Percentiles rank a stretch among this genome's conserved stretches.
Conservation (phyloP, 2,888 invertebrate species). For the Drosophila peninsularis region DNA sequence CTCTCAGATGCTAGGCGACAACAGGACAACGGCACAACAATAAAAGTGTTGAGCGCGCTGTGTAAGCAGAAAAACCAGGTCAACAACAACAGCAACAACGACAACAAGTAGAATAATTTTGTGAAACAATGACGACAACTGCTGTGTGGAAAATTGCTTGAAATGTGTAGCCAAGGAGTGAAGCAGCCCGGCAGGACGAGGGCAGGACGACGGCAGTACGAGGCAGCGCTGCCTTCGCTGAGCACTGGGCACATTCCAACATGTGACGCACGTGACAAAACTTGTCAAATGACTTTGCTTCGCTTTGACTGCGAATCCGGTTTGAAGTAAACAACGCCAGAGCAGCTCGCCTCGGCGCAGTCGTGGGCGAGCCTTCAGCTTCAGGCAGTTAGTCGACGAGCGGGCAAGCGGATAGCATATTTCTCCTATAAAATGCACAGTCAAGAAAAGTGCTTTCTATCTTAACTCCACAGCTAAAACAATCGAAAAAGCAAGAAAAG, state of each 20-base stretch:
- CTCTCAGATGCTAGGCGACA: slow-evolving; percentile 49
- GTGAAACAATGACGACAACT: slow-evolving; percentile 70
- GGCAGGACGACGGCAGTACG: background rate
- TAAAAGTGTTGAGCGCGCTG: slow-evolving; percentile 30
- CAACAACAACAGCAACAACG: slow-evolving; percentile 46
- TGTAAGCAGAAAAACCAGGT: slow-evolving; percentile 59
- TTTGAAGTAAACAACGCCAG: slow-evolving; percentile 55
- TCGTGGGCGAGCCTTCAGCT: background rate
- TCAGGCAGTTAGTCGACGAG: background rate
- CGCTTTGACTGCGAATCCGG: slow-evolving; percentile 63
- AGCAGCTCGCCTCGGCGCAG: background rate
- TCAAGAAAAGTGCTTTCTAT: slow-evolving; percentile 51
- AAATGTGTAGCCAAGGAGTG: slow-evolving; percentile 51
- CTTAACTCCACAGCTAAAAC: slow-evolving; percentile 37
- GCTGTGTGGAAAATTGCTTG: slow-evolving; percentile 68
- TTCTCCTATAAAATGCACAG: slow-evolving; percentile 57
- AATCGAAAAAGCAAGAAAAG: slow-evolving; percentile 28
- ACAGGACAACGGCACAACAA: slow-evolving; percentile 21
- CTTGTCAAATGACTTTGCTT: slow-evolving; percentile 78
- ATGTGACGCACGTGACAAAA: slow-evolving; percentile 80
- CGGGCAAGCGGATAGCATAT: slow-evolving; percentile 42
- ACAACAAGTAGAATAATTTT: slow-evolving; percentile 50
- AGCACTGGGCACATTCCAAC: slow-evolving; percentile 60
- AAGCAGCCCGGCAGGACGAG: slow-evolving; percentile 2
- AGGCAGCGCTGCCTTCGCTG: slow-evolving; percentile 1